These are phyloP conservation scores for Hetaerina titia DNA, from an alignment of 2,888 invertebrate genomes.

Conservation along the genomic window DNA sequence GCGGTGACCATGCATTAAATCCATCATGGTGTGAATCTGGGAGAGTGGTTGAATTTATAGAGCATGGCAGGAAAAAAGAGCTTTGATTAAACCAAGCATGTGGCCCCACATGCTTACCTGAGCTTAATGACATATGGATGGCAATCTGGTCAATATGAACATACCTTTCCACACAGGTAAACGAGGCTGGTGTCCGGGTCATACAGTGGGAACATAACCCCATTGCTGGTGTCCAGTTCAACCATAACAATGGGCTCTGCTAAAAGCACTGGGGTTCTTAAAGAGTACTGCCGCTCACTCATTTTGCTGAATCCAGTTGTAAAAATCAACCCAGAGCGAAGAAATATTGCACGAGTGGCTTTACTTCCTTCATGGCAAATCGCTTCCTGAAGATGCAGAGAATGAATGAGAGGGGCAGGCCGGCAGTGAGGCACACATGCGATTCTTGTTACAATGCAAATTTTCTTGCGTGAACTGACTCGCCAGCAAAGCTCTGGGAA, in stretches of 20 bases:
- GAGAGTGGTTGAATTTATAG: no score
- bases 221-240: conserved; percentile 96
- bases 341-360: conserved; percentile 93
- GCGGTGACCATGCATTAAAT: no score
- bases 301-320: conserved; percentile 99
- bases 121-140: no score
- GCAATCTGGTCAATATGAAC: conserved; percentile 35
- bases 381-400: conserved; percentile 81
- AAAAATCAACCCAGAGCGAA: conserved; percentile 93
- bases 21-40: no score
- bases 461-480: no score
- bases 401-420: background rate
- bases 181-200: conserved; percentile 97
- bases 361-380: conserved; percentile 95
- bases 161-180: conserved; percentile 94
- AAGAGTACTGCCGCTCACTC: conserved; percentile 98
- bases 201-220: conserved; percentile 97
- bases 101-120: no score
- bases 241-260: conserved; percentile 94
- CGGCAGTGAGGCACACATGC: conserved; percentile 58
- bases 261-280: conserved; percentile 93
- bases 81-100: no score
- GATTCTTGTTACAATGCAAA: background rate
- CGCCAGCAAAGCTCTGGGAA: no score
- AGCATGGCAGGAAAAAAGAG: no score